These are phyloP conservation scores for Gymnocephalus cernua DNA, from an alignment of 2,113 vertebrate genomes.

Conservation along the genomic window DNA sequence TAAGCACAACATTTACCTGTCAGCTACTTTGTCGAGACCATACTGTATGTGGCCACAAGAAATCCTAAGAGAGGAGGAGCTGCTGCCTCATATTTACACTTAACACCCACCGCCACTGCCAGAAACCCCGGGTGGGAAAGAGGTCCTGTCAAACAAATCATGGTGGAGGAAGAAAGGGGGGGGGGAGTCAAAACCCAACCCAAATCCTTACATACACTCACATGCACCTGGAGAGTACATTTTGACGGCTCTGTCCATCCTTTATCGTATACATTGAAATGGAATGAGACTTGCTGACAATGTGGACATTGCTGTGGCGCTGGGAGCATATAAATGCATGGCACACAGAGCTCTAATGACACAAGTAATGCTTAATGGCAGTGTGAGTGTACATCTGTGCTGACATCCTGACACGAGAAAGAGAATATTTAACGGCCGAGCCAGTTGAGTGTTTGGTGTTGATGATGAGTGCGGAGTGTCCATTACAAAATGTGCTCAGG, in stretches of 20 bases:
- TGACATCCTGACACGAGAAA: slow-evolving; percentile 13
- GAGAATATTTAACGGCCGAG: neutral
- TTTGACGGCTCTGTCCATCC: neutral
- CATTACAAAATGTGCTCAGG: slow-evolving; percentile 8
- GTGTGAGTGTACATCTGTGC: neutral
- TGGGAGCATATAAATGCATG: slow-evolving; percentile 15
- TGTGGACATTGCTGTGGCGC: slow-evolving; percentile 5
- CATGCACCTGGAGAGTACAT: neutral
- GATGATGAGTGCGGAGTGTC: neutral
- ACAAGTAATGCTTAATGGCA: neutral
- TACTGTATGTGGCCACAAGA: slow-evolving; percentile 38
- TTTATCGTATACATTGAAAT: neutral
- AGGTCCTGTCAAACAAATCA: slow-evolving; percentile 41
- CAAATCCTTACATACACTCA: neutral
- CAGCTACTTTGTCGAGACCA: slow-evolving; percentile 60
- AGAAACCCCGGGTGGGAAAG: slow-evolving; percentile 13
- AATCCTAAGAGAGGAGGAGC: slow-evolving; percentile 41
- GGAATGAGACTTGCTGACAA: slow-evolving; percentile 4
- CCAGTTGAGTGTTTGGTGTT: neutral
- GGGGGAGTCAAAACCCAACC: neutral
- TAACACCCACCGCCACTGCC: slow-evolving; percentile 36
- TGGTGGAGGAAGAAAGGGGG: neutral
- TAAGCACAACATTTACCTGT: slow-evolving; percentile 74
- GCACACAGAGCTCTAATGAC: slow-evolving; percentile 8
- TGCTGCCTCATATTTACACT: slow-evolving; percentile 49